These are phyloP conservation scores for Mohoua ochrocephala DNA, from an alignment of 2,113 vertebrate species.

Conservation along the genomic window DNA sequence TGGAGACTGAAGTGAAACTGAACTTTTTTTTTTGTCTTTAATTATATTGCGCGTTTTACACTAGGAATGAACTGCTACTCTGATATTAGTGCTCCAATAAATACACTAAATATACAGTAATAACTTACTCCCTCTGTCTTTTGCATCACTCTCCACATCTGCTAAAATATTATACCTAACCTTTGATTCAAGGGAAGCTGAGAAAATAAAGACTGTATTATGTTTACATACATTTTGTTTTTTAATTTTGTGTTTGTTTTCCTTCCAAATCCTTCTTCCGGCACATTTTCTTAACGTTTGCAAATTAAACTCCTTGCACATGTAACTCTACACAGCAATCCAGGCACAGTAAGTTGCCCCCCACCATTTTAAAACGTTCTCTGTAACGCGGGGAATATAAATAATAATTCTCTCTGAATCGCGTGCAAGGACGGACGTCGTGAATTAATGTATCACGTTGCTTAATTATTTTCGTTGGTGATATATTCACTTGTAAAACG, in stretches of 20 bases:
- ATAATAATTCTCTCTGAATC: not conserved
- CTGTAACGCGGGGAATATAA: not conserved
- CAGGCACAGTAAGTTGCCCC: not conserved
- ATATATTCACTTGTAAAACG: slow-evolving; percentile 22
- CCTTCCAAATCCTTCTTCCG: not conserved
- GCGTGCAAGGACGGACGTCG: not conserved
- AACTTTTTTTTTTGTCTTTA: not conserved
- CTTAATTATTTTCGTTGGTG: slow-evolving; percentile 39
- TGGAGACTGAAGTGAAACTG: not conserved
- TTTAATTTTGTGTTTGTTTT: not conserved
- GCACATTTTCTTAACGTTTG: not conserved
- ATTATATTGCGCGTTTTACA: not conserved
- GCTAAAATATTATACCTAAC: not conserved
- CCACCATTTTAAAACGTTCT: not conserved
- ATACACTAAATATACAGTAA: not conserved
- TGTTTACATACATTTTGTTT: not conserved
- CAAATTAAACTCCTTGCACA: not conserved
- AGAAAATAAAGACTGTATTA: not conserved
- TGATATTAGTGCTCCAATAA: not conserved
- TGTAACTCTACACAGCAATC: not conserved
- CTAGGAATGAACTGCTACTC: not conserved
- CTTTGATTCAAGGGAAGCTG: not conserved
- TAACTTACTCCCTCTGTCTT: not conserved
- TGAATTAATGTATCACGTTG: not conserved
- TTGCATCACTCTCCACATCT: not conserved